Evolutionary conservation across 2,888 invertebrate species (phyloP).

Genomic region (Diabrotica balteata): DNA sequence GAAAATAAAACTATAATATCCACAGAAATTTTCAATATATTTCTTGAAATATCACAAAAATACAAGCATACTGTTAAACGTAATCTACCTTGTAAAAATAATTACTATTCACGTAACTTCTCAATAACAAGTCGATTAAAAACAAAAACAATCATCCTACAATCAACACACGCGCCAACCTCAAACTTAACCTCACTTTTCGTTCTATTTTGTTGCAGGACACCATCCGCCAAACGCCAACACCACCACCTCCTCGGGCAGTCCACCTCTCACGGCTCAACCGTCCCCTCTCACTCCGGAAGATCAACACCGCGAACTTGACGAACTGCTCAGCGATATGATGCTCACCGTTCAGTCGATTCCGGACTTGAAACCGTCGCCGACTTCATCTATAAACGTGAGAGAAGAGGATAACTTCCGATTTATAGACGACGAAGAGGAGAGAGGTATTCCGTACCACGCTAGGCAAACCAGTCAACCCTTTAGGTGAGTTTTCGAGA

Average conservation of each 20-base stretch:
- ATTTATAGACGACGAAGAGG: slow-evolving; percentile 59
- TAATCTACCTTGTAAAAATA: neutral
- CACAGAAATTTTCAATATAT: no score
- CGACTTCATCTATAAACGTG: slow-evolving; percentile 37
- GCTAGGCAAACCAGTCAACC: slow-evolving; percentile 88
- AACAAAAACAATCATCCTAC: slow-evolving; percentile 1
- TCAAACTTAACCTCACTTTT: slow-evolving; percentile 21
- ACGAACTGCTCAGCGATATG: slow-evolving; percentile 86
- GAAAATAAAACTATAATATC: no score
- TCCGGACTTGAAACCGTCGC: slow-evolving; percentile 64
- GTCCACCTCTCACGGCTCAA: slow-evolving; percentile 59
- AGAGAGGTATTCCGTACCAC: slow-evolving; percentile 85
- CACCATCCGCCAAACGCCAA: slow-evolving; percentile 61
- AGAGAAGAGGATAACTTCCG: slow-evolving; percentile 55
- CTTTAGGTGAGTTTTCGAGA: slow-evolving; percentile 31
- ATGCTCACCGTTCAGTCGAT: slow-evolving; percentile 86
- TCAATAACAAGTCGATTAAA: neutral
- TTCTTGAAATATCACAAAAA: no score
- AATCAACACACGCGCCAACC: neutral
- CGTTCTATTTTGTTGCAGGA: slow-evolving; percentile 49
- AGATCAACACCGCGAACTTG: slow-evolving; percentile 74
- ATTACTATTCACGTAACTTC: neutral
- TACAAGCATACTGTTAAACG: no score
- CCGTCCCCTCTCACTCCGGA: slow-evolving; percentile 62
- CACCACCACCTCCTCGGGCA: slow-evolving; percentile 60